A percentile compares a stretch with the other conserved stretches of the same genome.
Evolutionary conservation across 2,797 vertebrate genomes (phyloP).

Genomic region (Luscinia luscinia): DNA sequence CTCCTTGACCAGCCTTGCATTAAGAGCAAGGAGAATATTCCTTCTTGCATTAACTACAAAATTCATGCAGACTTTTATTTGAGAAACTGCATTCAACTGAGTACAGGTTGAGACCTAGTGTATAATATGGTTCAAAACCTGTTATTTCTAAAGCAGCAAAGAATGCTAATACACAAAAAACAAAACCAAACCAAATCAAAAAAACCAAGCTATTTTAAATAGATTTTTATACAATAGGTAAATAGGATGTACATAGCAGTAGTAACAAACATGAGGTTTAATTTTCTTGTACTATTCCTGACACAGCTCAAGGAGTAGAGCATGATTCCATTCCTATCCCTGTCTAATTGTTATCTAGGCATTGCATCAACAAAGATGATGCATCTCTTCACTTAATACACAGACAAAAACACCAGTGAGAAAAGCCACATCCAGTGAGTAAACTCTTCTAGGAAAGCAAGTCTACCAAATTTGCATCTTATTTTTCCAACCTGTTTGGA

Average conservation of each 20-base stretch:
- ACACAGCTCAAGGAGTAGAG: not conserved
- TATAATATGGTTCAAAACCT: not conserved
- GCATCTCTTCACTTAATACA: not conserved
- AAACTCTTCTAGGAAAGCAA: not conserved
- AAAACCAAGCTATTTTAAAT: not conserved
- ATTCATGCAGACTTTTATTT: not conserved
- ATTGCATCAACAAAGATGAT: not conserved
- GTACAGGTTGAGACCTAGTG: not conserved
- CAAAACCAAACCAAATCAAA: too few species aligned
- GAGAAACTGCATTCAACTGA: not conserved
- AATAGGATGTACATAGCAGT: not conserved
- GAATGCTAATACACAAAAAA: not conserved
- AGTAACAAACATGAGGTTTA: not conserved
- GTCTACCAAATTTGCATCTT: not conserved
- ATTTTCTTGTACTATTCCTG: not conserved
- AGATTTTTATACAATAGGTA: not conserved
- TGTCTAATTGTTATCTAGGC: not conserved
- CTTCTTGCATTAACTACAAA: not conserved
- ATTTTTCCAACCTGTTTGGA: not conserved
- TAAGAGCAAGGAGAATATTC: not conserved
- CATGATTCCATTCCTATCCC: not conserved
- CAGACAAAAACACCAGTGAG: not conserved
- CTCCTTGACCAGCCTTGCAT: not conserved
- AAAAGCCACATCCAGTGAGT: not conserved
- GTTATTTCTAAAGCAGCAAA: not conserved